Base-by-base conservation (phyloP, 1,140 invertebrate genomes). In the Ephestia elutella region DNA sequence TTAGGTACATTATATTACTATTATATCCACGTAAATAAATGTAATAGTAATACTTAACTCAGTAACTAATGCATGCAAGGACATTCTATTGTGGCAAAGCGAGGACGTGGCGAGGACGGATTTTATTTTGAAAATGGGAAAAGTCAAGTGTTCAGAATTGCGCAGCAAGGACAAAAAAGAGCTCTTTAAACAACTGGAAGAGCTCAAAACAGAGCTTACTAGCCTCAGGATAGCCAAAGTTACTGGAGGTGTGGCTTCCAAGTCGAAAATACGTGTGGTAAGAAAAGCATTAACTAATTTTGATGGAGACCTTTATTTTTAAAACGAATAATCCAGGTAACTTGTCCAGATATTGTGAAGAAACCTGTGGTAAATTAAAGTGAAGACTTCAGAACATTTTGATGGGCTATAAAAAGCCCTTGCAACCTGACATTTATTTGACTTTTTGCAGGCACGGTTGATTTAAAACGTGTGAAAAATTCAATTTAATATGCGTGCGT, bases 101-200 rank as follows among this genome's bases (percentile, higher is more conserved):
- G n/a, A n/a, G n/a, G n/a, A n/a, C n/a, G n/a, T n/a, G n/a, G 21
- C 7, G 21, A 25, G 21, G 21, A 25, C 21, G 21, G 21, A 3
- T 25, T 25, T 25, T 7, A 25, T 25, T 25, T 25, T 7, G 7
- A 25, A 25, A 7, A 25, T 25, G 96, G 94, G 92, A 72, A 97
- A 96, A 85, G 95, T 98, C 60, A 98, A 97, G 91, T 98, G 97
- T 80, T 96, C 95, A 17, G 97, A 99, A 74, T 91, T 99, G 63
- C 91, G 98, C 44, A 95, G 92, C n/a, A 99, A 99, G 90, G 97
- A 98, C 89, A 99, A 98, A 89, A 97, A 98, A 80, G 98, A 99
- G 87, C 92, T 99, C 68, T 89, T 93, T 54, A 99, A 99, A 89
- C 96, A 98, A 89, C 91, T 99, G 62, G 95, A 98, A 77, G 97